Conservation (phyloP, 2,888 invertebrate genomes). For the Pimpla rufipes region DNA sequence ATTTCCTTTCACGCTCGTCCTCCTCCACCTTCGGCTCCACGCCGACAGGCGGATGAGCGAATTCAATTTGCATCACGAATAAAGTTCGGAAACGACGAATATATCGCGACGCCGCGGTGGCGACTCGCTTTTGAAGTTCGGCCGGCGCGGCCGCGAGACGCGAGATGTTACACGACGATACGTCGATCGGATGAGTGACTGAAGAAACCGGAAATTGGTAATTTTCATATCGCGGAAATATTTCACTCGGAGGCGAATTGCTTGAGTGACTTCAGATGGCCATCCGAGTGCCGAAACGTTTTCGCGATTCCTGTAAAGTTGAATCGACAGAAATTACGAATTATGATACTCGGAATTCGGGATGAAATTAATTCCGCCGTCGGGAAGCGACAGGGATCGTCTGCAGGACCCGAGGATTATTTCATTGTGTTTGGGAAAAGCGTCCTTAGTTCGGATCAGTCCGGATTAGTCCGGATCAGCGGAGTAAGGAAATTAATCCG, state of each 20-base stretch:
- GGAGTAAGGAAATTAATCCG: too few species aligned
- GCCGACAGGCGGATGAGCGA: conserved; percentile 2
- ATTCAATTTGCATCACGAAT: conserved; percentile 30
- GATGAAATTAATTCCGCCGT: too few species aligned
- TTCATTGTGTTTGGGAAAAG: too few species aligned
- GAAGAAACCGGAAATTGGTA: not conserved
- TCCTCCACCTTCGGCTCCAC: not conserved
- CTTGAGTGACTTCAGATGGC: not conserved
- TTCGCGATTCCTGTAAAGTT: too few species aligned
- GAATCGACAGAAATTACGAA: too few species aligned
- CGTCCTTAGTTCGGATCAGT: too few species aligned
- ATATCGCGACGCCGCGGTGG: not conserved
- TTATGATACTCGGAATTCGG: too few species aligned
- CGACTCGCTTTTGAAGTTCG: not conserved
- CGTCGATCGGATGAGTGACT: not conserved
- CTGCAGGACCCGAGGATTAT: too few species aligned
- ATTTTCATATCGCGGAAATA: not conserved
- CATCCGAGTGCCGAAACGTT: not conserved
- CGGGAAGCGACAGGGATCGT: too few species aligned
- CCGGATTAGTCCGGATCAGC: too few species aligned
- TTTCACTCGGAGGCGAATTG: not conserved
- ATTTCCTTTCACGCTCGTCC: conserved; percentile 27
- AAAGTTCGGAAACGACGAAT: conserved; percentile 6
- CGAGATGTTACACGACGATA: not conserved
- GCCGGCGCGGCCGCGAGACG: too few species aligned